These are phyloP conservation scores for Boloria selene DNA, from an alignment of 2,888 invertebrate species.

Conservation along the genomic window DNA sequence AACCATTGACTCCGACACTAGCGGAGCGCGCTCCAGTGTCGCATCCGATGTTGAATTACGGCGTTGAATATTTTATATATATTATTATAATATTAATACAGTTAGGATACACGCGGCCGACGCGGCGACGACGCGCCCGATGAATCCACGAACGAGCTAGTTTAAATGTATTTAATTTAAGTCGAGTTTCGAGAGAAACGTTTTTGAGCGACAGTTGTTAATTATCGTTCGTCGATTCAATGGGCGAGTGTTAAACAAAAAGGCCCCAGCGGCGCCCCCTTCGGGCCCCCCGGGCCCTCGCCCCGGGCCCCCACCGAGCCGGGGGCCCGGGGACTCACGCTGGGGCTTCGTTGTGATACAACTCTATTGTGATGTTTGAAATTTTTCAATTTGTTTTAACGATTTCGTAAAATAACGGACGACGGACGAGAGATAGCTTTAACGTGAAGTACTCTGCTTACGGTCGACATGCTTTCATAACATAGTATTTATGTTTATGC, in stretches of 20 bases:
- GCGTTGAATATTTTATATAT: no score
- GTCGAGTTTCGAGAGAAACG: constrained; percentile 2
- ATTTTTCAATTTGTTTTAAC: constrained; percentile 55
- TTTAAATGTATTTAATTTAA: constrained; percentile 22
- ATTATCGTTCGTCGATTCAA: constrained; percentile 45
- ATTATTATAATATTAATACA: no score
- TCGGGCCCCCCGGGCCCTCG: background rate
- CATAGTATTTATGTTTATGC: constrained; percentile 80
- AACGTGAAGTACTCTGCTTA: constrained; percentile 58
- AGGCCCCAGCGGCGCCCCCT: constrained; percentile 80
- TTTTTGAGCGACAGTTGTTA: constrained; percentile 1
- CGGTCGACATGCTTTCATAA: constrained; percentile 71
- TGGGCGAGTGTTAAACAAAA: constrained; percentile 28
- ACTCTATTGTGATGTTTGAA: constrained; percentile 67
- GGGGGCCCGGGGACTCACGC: constrained; percentile 17
- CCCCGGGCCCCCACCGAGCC: background rate
- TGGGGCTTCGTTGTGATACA: constrained; percentile 52
- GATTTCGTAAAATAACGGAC: constrained; percentile 47
- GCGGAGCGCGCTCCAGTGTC: no score
- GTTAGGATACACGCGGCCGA: constrained; percentile 2
- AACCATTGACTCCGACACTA: no score
- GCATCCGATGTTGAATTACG: no score
- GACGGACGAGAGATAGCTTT: constrained; percentile 61
- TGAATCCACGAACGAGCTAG: constrained; percentile 44
- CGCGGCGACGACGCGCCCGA: constrained; percentile 26